These are phyloP conservation scores for Lacerta viridis DNA, from an alignment of 2,797 vertebrate genomes.

Conservation along the genomic window DNA sequence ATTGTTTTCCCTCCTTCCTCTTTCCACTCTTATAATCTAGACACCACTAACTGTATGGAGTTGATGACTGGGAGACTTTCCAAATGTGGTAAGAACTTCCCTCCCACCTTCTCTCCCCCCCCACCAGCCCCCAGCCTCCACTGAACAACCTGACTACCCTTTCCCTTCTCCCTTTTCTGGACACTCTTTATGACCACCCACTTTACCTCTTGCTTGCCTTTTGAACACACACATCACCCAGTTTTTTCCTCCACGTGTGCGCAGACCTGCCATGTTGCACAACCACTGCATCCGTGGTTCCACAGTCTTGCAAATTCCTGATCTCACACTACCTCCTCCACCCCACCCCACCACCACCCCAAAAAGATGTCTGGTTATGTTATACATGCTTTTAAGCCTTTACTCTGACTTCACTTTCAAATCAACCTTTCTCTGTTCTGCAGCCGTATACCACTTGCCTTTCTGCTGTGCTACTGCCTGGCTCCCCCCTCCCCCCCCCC, in stretches of 20 bases:
- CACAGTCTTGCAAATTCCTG: conserved; percentile 57
- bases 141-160: conserved; percentile 66
- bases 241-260: conserved; percentile 59
- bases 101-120: conserved; percentile 77
- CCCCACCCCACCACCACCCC: conserved; percentile 3
- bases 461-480: conserved; percentile 52
- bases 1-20: conserved; percentile 80
- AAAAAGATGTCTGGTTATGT: neutral
- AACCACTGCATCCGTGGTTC: conserved; percentile 57
- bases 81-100: conserved; percentile 93
- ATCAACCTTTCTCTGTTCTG: conserved; percentile 58
- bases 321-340: conserved; percentile 57
- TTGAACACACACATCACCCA: conserved; percentile 46
- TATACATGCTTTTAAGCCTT: conserved; percentile 54
- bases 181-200: conserved; percentile 49
- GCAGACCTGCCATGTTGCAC: conserved; percentile 62
- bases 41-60: conserved; percentile 90
- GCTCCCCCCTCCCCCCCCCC: conserved; percentile 42
- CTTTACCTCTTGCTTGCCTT: conserved; percentile 57
- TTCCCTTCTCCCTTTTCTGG: conserved; percentile 57
- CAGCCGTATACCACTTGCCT: conserved; percentile 63
- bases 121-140: conserved; percentile 58
- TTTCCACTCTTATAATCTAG: conserved; percentile 88
- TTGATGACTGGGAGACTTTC: conserved; percentile 91
- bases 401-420: conserved; percentile 58